A percentile compares a stretch with the other conserved stretches of the same genome.
Conservation (phyloP, 2,113 vertebrate species). For the Indicator indicator region DNA sequence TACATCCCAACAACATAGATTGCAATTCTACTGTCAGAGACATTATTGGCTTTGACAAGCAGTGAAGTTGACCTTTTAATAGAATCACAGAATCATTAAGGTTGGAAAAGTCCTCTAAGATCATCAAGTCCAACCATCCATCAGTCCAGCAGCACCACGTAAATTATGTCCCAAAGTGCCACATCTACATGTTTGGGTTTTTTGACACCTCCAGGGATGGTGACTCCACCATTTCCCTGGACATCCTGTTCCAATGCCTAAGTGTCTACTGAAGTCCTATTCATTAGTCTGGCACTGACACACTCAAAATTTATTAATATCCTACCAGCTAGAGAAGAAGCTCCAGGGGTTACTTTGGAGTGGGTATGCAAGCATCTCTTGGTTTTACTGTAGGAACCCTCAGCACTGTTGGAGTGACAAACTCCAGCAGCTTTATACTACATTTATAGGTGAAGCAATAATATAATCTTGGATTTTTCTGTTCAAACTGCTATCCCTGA, state of each 20-base stretch:
- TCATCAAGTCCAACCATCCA: too few species aligned
- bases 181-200: too few species aligned
- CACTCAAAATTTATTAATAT: not conserved
- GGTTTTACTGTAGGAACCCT: not conserved
- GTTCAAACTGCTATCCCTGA: not conserved
- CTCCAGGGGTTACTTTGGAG: not conserved
- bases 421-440: not conserved
- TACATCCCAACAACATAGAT: not conserved
- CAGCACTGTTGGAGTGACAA: not conserved
- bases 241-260: not conserved
- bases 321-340: not conserved
- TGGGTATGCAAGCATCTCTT: not conserved
- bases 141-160: too few species aligned
- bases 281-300: not conserved
- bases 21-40: not conserved
- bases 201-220: too few species aligned
- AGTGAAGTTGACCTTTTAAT: not conserved
- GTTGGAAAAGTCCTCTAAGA: too few species aligned
- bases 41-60: not conserved
- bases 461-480: not conserved
- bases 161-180: too few species aligned
- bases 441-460: not conserved
- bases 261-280: not conserved
- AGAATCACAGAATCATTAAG: too few species aligned
- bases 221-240: too few species aligned